These are phyloP conservation scores for Spheniscus humboldti DNA, from an alignment of 2,797 vertebrate genomes.

Conservation along the genomic window DNA sequence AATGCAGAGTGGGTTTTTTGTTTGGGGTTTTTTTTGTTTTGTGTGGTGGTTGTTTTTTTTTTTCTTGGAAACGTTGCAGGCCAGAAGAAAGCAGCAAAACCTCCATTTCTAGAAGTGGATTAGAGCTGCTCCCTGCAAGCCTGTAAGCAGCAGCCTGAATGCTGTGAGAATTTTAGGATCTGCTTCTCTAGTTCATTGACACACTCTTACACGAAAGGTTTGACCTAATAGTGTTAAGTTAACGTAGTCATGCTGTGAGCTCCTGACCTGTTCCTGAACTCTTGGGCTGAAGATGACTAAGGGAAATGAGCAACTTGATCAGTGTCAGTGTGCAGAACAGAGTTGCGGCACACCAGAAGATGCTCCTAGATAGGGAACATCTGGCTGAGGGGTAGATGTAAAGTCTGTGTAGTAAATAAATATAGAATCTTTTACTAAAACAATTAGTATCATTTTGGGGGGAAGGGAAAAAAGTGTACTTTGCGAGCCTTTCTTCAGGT, in stretches of 20 bases:
- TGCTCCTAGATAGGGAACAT: neutral
- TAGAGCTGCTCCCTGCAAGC: neutral
- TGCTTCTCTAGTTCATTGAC: neutral
- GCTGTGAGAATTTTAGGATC: neutral
- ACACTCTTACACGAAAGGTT: neutral
- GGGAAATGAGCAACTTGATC: neutral
- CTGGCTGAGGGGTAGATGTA: neutral
- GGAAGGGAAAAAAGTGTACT: neutral
- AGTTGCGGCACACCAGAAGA: neutral
- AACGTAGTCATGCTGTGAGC: neutral
- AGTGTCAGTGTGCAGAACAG: too few relatives aligned
- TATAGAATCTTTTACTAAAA: neutral
- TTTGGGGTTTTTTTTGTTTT: neutral
- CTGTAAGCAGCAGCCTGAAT: neutral
- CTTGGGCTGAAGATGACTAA: neutral
- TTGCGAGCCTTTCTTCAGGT: neutral
- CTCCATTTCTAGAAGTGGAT: neutral
- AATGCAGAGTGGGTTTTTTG: neutral
- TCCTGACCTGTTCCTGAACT: constrained; percentile 11
- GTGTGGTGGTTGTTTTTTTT: neutral
- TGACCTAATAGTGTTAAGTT: neutral
- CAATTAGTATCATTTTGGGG: neutral
- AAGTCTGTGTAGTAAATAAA: neutral
- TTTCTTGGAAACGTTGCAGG: neutral
- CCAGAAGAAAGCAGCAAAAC: neutral